Evolutionary conservation across 2,797 vertebrate genomes (phyloP).

Genomic region (Potorous gilbertii): DNA sequence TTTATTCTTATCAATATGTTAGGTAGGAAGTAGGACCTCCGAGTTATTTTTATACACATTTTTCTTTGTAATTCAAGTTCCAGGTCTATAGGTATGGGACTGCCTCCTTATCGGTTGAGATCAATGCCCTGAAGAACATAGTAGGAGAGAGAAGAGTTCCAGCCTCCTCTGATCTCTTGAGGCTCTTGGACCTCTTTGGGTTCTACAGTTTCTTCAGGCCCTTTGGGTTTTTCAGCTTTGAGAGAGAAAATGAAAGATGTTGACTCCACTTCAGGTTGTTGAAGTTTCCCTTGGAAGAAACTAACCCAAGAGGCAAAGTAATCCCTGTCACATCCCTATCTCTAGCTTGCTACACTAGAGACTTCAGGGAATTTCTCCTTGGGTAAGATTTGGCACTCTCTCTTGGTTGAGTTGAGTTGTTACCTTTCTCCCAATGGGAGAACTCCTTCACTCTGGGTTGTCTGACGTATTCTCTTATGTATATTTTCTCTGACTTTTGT

Average conservation of each 20-base stretch:
- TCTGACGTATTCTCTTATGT: neutral
- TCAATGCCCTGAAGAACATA: neutral
- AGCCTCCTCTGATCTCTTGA: neutral
- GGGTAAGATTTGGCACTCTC: neutral
- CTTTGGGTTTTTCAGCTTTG: neutral
- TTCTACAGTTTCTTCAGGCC: neutral
- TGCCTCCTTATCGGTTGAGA: neutral
- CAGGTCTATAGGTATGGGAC: neutral
- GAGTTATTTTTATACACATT: neutral
- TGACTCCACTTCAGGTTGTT: neutral
- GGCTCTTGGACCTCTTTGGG: neutral
- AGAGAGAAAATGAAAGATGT: neutral
- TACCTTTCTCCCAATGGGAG: neutral
- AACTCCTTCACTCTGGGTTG: neutral
- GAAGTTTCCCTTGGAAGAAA: neutral
- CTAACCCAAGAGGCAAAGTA: neutral
- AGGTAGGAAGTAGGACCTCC: neutral
- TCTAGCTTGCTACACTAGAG: neutral
- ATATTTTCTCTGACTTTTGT: neutral
- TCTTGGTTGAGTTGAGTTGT: neutral
- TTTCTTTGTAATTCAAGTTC: neutral
- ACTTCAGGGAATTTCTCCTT: neutral
- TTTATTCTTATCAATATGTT: neutral
- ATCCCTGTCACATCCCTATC: neutral
- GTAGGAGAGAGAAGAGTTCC: neutral